Conservation (phyloP, 2,113 vertebrate genomes). For the Nymphicus hollandicus region DNA sequence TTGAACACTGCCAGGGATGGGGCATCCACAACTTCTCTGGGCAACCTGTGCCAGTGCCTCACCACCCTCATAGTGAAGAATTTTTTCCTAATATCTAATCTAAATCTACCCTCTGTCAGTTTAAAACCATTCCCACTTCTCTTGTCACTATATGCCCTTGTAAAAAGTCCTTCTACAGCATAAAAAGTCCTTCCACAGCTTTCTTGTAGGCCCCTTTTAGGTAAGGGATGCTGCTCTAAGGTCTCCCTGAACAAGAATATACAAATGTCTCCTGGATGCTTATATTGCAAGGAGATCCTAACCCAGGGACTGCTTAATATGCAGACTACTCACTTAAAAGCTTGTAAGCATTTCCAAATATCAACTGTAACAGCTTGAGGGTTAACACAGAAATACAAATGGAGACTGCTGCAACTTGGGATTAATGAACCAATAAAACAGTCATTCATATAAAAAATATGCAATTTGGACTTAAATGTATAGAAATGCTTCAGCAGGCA, state of each 20-base stretch:
- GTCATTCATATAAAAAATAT: neutral
- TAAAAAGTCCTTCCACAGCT: neutral
- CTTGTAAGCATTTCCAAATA: neutral
- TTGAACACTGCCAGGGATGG: neutral
- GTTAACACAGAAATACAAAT: neutral
- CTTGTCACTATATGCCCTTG: neutral
- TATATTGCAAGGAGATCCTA: neutral
- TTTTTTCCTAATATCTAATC: neutral
- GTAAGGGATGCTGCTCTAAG: neutral
- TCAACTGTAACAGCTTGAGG: neutral
- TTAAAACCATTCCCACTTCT: neutral
- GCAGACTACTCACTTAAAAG: neutral
- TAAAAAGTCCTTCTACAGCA: neutral
- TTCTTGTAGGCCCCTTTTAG: neutral
- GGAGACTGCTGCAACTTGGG: neutral
- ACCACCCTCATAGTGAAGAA: neutral
- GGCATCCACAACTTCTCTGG: neutral
- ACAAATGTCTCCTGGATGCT: neutral
- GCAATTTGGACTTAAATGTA: slow-evolving; percentile 19
- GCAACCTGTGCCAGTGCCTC: neutral
- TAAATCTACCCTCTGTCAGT: neutral
- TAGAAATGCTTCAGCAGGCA: slow-evolving; percentile 4
- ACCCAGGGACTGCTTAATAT: neutral
- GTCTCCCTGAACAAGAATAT: neutral
- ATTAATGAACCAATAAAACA: slow-evolving; percentile 39